Conservation (phyloP, 2,113 vertebrate genomes). For the Megaceryle torquata region DNA sequence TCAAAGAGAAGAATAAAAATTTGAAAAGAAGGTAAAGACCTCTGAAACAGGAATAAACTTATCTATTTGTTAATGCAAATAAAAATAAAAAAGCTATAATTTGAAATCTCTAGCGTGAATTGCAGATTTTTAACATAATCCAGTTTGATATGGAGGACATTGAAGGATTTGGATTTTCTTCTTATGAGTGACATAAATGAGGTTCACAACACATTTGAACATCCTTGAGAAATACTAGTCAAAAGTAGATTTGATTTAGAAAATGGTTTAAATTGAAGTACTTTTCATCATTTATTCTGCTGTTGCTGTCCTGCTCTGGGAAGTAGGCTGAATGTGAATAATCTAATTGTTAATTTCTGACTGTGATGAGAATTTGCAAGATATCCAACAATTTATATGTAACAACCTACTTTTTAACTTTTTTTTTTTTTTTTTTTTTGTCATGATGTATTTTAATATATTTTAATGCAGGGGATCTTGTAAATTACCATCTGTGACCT, state of each 20-base stretch:
- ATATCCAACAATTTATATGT: not conserved
- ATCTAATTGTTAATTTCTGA: not conserved
- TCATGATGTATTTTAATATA: not conserved
- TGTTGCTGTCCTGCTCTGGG: not conserved
- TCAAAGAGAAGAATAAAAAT: not conserved
- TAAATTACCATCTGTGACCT: not conserved
- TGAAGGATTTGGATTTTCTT: not conserved
- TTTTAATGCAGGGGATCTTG: not conserved
- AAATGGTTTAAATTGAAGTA: not conserved
- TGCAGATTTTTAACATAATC: not conserved
- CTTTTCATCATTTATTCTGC: not conserved
- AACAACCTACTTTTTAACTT: not conserved
- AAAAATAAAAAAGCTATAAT: not conserved
- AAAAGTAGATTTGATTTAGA: not conserved
- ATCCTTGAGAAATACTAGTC: not conserved
- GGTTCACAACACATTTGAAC: not conserved
- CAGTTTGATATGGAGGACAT: not conserved
- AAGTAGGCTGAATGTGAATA: not conserved
- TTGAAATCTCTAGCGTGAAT: not conserved
- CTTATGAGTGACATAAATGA: not conserved
- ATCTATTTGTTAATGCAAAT: not conserved
- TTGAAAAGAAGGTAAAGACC: not conserved
- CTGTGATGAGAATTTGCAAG: not conserved
- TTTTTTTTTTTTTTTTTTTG: not conserved
- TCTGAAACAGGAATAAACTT: not conserved